Evolutionary conservation across 1,140 invertebrate species (phyloP).

Genomic region (Leguminivora glycinivorella): DNA sequence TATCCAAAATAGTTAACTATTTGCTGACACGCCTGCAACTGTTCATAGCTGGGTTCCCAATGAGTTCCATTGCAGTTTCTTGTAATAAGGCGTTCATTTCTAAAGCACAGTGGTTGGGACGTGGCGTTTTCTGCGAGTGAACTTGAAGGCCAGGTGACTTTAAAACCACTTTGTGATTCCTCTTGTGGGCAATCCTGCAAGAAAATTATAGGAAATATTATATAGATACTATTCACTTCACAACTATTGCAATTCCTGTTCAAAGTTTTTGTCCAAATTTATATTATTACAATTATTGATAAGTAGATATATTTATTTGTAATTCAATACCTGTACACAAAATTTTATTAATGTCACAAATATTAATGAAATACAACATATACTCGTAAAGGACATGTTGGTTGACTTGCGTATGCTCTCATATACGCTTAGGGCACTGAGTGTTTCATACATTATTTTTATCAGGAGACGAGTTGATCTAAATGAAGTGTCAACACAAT

Average conservation of each 20-base stretch:
- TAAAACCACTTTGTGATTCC: constrained; percentile 44
- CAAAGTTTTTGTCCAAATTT: no score
- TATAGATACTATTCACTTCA: neutral
- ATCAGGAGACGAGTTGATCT: neutral
- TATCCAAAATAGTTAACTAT: constrained; percentile 48
- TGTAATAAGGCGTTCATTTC: constrained; percentile 49
- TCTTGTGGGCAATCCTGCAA: constrained; percentile 59
- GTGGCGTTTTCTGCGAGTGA: constrained; percentile 42
- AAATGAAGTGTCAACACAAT: constrained; percentile 15
- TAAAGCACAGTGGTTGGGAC: constrained; percentile 56
- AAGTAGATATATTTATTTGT: neutral
- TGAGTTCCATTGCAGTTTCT: constrained; percentile 49
- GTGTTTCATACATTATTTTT: constrained; percentile 10
- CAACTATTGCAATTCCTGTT: no score
- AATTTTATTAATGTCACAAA: neutral
- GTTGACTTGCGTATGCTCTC: neutral
- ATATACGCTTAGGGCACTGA: neutral
- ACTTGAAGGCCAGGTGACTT: constrained; percentile 54
- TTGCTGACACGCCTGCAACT: constrained; percentile 48
- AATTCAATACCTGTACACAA: constrained; percentile 7
- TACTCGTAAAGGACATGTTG: neutral
- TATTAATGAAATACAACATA: neutral
- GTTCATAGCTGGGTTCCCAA: constrained; percentile 46
- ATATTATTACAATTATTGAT: neutral
- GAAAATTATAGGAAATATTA: neutral